Percentiles rank a stretch among this genome's conserved stretches.
Conservation (phyloP, 2,888 invertebrate species). For the Seira ritae region DNA sequence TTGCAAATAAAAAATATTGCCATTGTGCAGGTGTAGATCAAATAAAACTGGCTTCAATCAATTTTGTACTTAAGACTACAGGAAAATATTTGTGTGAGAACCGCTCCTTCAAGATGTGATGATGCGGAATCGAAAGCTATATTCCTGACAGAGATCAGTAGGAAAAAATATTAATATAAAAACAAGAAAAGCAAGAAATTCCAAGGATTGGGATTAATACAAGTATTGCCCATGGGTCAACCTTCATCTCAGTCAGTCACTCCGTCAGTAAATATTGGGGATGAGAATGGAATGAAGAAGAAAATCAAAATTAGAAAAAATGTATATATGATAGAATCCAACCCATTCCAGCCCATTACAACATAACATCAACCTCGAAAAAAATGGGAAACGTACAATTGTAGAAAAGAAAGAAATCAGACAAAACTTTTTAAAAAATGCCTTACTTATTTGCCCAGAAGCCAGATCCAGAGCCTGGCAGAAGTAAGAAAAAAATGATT, state of each 20-base stretch:
- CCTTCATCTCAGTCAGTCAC: conserved; percentile 55
- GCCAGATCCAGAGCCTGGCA: conserved; percentile 50
- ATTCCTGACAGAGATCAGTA: background rate
- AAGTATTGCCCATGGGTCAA: conserved; percentile 59
- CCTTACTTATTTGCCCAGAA: conserved; percentile 56
- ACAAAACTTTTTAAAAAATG: conserved; percentile 39
- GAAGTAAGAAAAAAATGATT: conserved; percentile 23
- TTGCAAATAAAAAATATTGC: background rate
- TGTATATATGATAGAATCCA: conserved; percentile 62
- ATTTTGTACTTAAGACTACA: too few species aligned
- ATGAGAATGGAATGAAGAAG: conserved; percentile 43
- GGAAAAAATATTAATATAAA: background rate
- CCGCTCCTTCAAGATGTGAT: too few species aligned
- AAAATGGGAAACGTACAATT: conserved; percentile 15
- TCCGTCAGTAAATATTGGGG: conserved; percentile 46
- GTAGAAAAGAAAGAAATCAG: conserved; percentile 37
- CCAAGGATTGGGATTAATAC: conserved; percentile 28
- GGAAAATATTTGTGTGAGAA: too few species aligned
- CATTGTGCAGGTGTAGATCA: conserved; percentile 8
- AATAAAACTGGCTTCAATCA: too few species aligned
- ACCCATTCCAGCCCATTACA: conserved; percentile 49
- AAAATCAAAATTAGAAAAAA: conserved; percentile 38
- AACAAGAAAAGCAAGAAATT: conserved; percentile 58
- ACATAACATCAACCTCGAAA: conserved; percentile 26
- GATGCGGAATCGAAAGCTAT: too few species aligned